A percentile compares a stretch with the other conserved stretches of the same genome.
Conservation (phyloP, 2,797 vertebrate species). For the Micrastur ruficollis region DNA sequence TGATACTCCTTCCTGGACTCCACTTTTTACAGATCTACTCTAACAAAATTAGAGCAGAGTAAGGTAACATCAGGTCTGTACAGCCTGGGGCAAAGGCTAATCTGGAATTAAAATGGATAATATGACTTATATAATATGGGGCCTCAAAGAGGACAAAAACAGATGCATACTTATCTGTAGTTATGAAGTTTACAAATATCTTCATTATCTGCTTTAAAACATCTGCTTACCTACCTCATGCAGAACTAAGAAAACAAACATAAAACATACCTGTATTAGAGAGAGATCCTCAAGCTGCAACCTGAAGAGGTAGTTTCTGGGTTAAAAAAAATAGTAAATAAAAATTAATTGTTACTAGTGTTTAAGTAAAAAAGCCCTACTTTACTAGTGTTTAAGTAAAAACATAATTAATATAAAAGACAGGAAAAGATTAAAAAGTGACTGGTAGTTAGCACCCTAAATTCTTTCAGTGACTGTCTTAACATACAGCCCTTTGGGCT, state of each 20-base stretch:
- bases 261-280: slow-evolving; percentile 90
- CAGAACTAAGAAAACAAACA: neutral
- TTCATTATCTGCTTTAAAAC: neutral
- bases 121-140: neutral
- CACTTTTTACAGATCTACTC: neutral
- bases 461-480: neutral
- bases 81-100: neutral
- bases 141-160: neutral
- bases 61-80: neutral
- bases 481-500: neutral
- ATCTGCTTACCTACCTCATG: neutral
- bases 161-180: neutral
- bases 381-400: neutral
- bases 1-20: neutral
- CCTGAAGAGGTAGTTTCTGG: slow-evolving; percentile 96
- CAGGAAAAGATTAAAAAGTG: neutral
- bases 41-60: neutral
- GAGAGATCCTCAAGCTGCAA: slow-evolving; percentile 91
- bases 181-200: neutral
- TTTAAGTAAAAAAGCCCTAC: neutral
- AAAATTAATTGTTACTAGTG: neutral
- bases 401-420: neutral
- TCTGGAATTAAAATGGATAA: slow-evolving; percentile 3
- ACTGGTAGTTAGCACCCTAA: neutral
- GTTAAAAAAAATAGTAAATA: slow-evolving; percentile 12